Evolutionary conservation across 2,888 invertebrate species (phyloP), one percentile per base, ranked within the genome.

Genomic region (Melinopterus prodromus): DNA sequence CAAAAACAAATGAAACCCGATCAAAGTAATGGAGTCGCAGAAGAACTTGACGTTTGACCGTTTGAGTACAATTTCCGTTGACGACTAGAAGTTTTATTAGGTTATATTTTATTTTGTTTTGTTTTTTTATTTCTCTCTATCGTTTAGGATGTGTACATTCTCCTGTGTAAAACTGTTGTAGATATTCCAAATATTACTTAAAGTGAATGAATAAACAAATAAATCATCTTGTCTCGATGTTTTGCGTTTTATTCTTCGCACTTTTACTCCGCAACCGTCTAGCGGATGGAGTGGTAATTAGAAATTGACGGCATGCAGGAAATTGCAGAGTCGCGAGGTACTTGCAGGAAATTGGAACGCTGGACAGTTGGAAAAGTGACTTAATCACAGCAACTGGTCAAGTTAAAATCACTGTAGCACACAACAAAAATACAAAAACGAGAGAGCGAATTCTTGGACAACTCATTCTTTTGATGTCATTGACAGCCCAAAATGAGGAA

Each of bases 151-250:
- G 53, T 53, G 53, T 53, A 53, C 12, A 53, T 53, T 53, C 53
- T 53, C 53, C 53, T 53, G 53, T 53, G 53, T 53, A 53, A 53
- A 53, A 53, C 53, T 53, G 5, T 53, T 53, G 53, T 53, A 53
- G 53, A 53, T 53, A 53, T 53, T 53, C 53, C 53, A 53, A 53
- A 53, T 53, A 53, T 53, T 53, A 53, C 53, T 53, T 53, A 53
- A 53, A 53, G 53, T 53, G 12, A 53, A 53, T 53, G 53, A 53
- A 53, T 53, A 53, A 53, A 53, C 12, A 53, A 53, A 26, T 26
- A 26, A 53, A 53, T 53, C 53, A 53, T 53, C 53, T 53, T 53
- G 53, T 53, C 53, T 53, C 53, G 53, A 53, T 4, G 9, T 53
- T 53, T 9, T 53, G 53, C 53, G 53, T 53, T 53, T 53, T 12